These are phyloP conservation scores for Macropis europaea DNA, from an alignment of 2,888 invertebrate species.

Conservation along the genomic window DNA sequence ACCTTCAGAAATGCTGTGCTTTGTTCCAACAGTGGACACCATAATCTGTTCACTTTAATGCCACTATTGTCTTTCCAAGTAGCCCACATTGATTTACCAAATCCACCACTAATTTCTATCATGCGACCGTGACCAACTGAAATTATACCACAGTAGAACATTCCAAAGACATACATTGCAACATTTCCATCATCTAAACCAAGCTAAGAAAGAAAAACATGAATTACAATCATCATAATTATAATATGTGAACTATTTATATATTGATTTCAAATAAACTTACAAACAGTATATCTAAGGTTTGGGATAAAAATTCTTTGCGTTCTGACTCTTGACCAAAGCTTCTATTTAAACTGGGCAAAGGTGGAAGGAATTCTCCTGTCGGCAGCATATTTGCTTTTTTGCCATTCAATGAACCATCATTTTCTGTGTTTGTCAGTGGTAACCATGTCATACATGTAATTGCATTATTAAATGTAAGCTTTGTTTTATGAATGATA, in stretches of 20 bases:
- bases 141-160: slow-evolving; percentile 89
- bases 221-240: not conserved
- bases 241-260: not conserved
- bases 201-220: slow-evolving; percentile 80
- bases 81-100: slow-evolving; percentile 73
- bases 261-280: slow-evolving; percentile 40
- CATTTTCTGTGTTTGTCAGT: slow-evolving; percentile 56
- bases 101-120: slow-evolving; percentile 74
- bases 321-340: slow-evolving; percentile 77
- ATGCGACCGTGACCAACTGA: slow-evolving; percentile 69
- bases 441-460: slow-evolving; percentile 88
- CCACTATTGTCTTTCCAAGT: slow-evolving; percentile 66
- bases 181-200: slow-evolving; percentile 87
- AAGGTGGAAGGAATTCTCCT: slow-evolving; percentile 80
- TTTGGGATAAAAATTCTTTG: slow-evolving; percentile 80
- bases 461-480: slow-evolving; percentile 81
- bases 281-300: slow-evolving; percentile 79
- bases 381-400: slow-evolving; percentile 67
- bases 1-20: slow-evolving; percentile 76
- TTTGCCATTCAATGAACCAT: slow-evolving; percentile 21
- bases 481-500: slow-evolving; percentile 83
- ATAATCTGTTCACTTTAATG: slow-evolving; percentile 69
- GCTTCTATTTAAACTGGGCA: slow-evolving; percentile 80
- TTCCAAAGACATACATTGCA: slow-evolving; percentile 89
- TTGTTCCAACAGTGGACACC: slow-evolving; percentile 73